phyloP scores from a whole-genome alignment of 2,797 vertebrate genomes.

The Clarias laeviceps region DNA sequence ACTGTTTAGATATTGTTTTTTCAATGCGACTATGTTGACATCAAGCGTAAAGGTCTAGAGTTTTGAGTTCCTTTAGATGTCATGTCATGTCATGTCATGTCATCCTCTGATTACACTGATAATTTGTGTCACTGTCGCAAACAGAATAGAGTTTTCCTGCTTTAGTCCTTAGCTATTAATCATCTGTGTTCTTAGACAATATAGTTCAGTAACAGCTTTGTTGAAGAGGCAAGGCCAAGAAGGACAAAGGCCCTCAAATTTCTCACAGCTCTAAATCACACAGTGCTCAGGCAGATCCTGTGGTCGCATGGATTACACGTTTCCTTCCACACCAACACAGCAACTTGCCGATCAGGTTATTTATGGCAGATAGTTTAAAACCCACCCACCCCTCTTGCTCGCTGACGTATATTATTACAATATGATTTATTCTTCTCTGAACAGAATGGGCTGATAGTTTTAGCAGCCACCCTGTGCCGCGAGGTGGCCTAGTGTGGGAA shows the following conservation, averaged over 20 bases:
- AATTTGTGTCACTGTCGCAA: conserved; percentile 9
- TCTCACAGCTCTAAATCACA: conserved; percentile 56
- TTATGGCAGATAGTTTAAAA: conserved; percentile 62
- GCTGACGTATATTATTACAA: conserved; percentile 69
- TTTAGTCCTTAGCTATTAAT: conserved; percentile 23
- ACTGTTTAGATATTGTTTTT: too few species aligned
- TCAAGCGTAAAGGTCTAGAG: too few species aligned
- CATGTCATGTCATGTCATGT: too few species aligned
- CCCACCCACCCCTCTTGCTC: conserved; percentile 55
- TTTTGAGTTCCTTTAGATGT: too few species aligned
- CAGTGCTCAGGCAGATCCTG: conserved; percentile 30
- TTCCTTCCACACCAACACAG: conserved; percentile 48
- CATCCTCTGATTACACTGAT: conserved; percentile 1
- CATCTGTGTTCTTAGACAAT: conserved; percentile 11
- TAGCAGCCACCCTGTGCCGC: conserved; percentile 54
- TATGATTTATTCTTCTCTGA: conserved; percentile 63
- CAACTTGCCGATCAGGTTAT: conserved; percentile 56
- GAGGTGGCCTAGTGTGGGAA: conserved; percentile 36
- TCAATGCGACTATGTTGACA: too few species aligned
- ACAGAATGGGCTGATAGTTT: conserved; percentile 61
- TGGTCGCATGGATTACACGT: conserved; percentile 48
- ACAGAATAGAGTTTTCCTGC: conserved; percentile 3
- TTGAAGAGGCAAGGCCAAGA: conserved; percentile 30
- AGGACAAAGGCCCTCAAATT: conserved; percentile 29
- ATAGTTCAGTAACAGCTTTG: conserved; percentile 33